phyloP scores from a whole-genome alignment of 1,140 invertebrate genomes.

The Zophobas morio region DNA sequence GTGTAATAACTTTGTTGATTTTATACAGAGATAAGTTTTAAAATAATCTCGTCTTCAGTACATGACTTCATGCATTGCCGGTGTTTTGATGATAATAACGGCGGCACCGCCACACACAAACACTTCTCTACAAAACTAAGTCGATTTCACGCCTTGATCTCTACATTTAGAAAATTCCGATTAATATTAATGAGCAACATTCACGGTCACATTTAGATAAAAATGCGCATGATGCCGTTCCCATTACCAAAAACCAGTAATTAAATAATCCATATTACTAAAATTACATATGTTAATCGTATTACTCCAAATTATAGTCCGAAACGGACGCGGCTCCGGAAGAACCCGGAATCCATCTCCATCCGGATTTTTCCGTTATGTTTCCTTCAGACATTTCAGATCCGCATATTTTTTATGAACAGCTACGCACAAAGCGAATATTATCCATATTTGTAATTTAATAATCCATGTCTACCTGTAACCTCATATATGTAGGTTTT shows the following conservation, averaged over 20 bases:
- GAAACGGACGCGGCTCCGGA: neutral
- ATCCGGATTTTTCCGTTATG: neutral
- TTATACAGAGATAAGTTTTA: neutral
- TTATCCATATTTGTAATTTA: too few species aligned
- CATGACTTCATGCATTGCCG: neutral
- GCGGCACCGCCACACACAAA: neutral
- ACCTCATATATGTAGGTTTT: too few species aligned
- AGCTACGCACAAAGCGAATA: too few species aligned
- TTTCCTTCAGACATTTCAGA: too few species aligned
- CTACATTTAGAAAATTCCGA: neutral
- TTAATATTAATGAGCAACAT: constrained; percentile 6
- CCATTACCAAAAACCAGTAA: neutral
- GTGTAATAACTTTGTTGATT: constrained; percentile 4
- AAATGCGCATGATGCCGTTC: neutral
- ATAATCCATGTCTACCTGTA: too few species aligned
- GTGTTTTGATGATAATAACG: neutral
- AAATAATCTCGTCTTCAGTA: neutral
- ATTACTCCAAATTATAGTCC: constrained; percentile 1
- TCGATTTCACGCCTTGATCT: constrained; percentile 7
- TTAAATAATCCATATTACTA: neutral
- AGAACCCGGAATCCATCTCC: neutral
- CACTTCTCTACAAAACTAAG: neutral
- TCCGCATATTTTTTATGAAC: too few species aligned
- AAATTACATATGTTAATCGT: neutral
- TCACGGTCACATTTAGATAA: neutral